phyloP scores from a whole-genome alignment of 2,888 invertebrate genomes.

The Liposcelis brunnea region DNA sequence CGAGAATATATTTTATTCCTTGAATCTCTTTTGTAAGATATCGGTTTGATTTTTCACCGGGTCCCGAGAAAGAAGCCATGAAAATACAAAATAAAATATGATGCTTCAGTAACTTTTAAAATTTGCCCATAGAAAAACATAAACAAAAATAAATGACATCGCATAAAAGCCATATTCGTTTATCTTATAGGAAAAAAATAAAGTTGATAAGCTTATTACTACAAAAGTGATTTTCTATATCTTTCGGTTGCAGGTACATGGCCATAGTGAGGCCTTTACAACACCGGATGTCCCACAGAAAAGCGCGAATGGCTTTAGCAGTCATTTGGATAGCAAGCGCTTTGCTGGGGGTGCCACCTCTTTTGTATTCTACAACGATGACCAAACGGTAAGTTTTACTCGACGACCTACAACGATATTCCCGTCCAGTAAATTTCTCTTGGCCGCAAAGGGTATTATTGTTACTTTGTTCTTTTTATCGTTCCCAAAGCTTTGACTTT shows the following conservation, averaged over 20 bases:
- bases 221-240: too few species aligned
- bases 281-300: constrained; percentile 31
- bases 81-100: too few species aligned
- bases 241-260: constrained; percentile 28
- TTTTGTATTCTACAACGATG: constrained; percentile 29
- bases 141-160: too few species aligned
- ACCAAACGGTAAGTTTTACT: constrained; percentile 20
- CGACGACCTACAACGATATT: constrained; percentile 1
- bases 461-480: background rate
- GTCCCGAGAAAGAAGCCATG: too few species aligned
- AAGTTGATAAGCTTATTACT: too few species aligned
- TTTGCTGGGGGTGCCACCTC: constrained; percentile 31
- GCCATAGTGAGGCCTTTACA: constrained; percentile 38
- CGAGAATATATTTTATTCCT: too few species aligned
- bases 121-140: too few species aligned
- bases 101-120: too few species aligned
- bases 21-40: too few species aligned
- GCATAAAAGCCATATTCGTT: too few species aligned
- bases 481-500: constrained; percentile 1
- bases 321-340: constrained; percentile 33
- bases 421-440: constrained; percentile 4
- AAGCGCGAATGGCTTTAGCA: constrained; percentile 30
- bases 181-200: too few species aligned
- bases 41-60: too few species aligned
- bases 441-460: constrained; percentile 1